Evolutionary conservation across 2,113 vertebrate species (phyloP), one percentile per base, ranked within the genome.

Genomic region (Colossoma macropomum): DNA sequence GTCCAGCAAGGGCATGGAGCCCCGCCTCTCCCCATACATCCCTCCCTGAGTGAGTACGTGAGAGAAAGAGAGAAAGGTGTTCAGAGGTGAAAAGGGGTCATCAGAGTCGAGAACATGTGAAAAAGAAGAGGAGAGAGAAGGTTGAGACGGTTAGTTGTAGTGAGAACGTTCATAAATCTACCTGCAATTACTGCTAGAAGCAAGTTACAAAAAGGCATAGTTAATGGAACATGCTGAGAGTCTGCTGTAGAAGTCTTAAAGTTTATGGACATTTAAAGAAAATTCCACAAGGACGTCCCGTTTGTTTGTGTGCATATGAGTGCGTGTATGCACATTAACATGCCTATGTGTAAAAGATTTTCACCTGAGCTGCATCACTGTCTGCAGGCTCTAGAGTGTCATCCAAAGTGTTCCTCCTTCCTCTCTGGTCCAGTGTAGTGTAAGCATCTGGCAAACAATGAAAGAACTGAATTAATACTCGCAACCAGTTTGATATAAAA

Each of bases 361-460:
- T 75, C 85, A 97, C 96, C 95, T 97, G 97, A 89, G 94, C 86
- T 0, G 90, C 86, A 75, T 97, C 95, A 93, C 90, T 92, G 75
- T 97, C 96, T 62, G 96, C 93, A 0, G 95, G 89, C 85, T 97
- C 95, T 79, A 96, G 93, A 6, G 96, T 93, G 86, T 95, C 92
- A 68, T 98, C 96, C 92, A 97, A 93, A 75, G 96, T 96, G 92
- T 97, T 97, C 75, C 90, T 94, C 81, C 96, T 95, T 88, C 96
- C 96, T 90, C 95, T 94, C 91, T 97, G 96, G 11, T 96, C 96
- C 89, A 97, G 91, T 86, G 96, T 97, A 90, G 97, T 95, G 88
- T 97, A 98, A 85, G 93, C 94, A 86, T 96, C 97, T 96, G 79
- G 48, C 10, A 77, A 50, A 60, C 25, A 45, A 65, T 77, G 62